Evolutionary conservation across 2,113 vertebrate species (phyloP).

Genomic region (Python bivittatus): DNA sequence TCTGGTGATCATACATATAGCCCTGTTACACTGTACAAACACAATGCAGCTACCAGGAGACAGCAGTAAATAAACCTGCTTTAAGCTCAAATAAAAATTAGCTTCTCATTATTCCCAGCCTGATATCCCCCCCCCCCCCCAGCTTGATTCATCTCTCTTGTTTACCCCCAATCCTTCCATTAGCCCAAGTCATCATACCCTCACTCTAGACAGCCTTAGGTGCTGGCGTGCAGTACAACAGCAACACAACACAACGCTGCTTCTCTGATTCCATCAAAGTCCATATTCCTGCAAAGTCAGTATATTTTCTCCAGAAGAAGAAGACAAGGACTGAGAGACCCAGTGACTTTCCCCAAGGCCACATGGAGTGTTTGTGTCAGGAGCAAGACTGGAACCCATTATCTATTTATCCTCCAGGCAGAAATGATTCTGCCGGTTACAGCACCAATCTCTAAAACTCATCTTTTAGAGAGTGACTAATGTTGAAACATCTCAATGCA

Average conservation of each 20-base stretch:
- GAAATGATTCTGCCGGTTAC: not conserved
- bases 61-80: not conserved
- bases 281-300: not conserved
- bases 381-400: slow-evolving; percentile 6
- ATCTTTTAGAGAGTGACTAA: not conserved
- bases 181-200: not conserved
- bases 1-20: not conserved
- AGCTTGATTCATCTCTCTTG: not conserved
- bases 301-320: not conserved
- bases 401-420: not conserved
- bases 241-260: not conserved
- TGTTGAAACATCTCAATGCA: slow-evolving; percentile 8
- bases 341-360: not conserved
- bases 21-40: not conserved
- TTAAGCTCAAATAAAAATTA: not conserved
- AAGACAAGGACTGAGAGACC: not conserved
- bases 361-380: not conserved
- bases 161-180: not conserved
- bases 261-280: not conserved
- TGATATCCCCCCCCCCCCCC: not conserved
- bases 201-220: not conserved
- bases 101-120: not conserved
- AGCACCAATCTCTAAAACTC: slow-evolving; percentile 1
- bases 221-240: not conserved
- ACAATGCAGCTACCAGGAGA: not conserved